phyloP scores from a whole-genome alignment of 2,113 vertebrate genomes.

The Tylochromis polylepis region DNA sequence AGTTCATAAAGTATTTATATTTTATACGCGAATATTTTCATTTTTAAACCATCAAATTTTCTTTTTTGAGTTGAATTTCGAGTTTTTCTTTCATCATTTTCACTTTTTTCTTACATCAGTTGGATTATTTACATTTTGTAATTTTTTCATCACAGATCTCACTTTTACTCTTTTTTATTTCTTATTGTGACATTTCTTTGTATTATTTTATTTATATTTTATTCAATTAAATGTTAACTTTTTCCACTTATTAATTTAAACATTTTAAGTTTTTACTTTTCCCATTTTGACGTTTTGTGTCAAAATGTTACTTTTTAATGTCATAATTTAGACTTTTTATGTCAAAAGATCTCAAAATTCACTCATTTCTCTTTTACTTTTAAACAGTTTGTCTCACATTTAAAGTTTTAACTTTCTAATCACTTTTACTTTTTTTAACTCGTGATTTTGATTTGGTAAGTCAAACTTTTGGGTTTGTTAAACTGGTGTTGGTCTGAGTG shows the following conservation, averaged over 20 bases:
- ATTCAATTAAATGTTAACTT: neutral
- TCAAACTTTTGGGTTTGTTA: neutral
- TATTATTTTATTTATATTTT: neutral
- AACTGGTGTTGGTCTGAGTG: neutral
- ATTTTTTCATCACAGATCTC: neutral
- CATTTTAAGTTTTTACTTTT: neutral
- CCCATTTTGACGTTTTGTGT: neutral
- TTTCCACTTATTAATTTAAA: neutral
- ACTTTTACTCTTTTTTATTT: neutral
- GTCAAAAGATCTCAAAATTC: neutral
- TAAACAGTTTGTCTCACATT: fast-evolving
- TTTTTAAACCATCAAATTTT: no score
- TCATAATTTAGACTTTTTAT: neutral
- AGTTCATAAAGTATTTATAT: no score
- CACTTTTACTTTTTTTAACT: neutral
- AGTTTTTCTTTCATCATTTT: no score
- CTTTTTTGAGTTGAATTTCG: no score
- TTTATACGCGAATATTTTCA: no score
- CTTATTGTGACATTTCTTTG: neutral
- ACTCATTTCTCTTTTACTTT: neutral
- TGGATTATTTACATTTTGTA: neutral
- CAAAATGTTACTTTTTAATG: neutral
- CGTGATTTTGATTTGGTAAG: neutral
- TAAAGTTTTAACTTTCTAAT: neutral
- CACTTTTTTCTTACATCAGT: no score